These are phyloP conservation scores for Amphipyra berbera DNA, from an alignment of 2,888 invertebrate genomes.

Conservation along the genomic window DNA sequence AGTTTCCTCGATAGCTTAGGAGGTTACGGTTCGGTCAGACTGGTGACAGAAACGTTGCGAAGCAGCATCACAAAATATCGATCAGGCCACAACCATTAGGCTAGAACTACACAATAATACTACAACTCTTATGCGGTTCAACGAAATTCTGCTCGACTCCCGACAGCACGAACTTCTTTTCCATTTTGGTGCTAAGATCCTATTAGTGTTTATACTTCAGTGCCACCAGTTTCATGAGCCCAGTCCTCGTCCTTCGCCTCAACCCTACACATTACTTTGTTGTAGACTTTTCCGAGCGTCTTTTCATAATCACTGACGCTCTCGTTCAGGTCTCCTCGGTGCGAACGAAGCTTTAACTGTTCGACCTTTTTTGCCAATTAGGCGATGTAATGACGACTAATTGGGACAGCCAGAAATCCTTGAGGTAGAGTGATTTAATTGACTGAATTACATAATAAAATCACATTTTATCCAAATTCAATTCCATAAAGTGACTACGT, in stretches of 20 bases:
- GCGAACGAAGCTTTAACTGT: conserved; percentile 6
- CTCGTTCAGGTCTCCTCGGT: neutral
- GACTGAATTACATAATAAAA: conserved; percentile 9
- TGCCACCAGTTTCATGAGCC: too few relatives aligned
- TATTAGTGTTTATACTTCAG: too few relatives aligned
- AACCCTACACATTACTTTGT: too few relatives aligned
- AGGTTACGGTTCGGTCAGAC: conserved; percentile 14
- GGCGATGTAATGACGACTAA: conserved; percentile 26
- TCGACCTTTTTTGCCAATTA: conserved; percentile 34
- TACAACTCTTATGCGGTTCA: neutral
- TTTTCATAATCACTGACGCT: too few relatives aligned
- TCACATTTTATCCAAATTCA: conserved; percentile 10
- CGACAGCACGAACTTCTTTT: too few relatives aligned
- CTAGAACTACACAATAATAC: neutral
- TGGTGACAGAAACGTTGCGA: neutral
- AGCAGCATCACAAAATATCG: neutral
- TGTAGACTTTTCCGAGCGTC: too few relatives aligned
- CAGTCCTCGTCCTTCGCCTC: too few relatives aligned
- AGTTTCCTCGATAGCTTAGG: conserved; percentile 18
- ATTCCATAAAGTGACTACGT: neutral
- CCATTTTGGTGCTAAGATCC: too few relatives aligned
- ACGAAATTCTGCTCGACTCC: too few relatives aligned
- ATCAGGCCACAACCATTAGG: neutral
- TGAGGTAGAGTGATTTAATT: conserved; percentile 20
- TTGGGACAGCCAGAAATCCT: conserved; percentile 23